Percentiles rank a stretch among this genome's conserved stretches.
These are phyloP conservation scores for Phortica magna DNA, from an alignment of 2,888 invertebrate species.

Conservation along the genomic window DNA sequence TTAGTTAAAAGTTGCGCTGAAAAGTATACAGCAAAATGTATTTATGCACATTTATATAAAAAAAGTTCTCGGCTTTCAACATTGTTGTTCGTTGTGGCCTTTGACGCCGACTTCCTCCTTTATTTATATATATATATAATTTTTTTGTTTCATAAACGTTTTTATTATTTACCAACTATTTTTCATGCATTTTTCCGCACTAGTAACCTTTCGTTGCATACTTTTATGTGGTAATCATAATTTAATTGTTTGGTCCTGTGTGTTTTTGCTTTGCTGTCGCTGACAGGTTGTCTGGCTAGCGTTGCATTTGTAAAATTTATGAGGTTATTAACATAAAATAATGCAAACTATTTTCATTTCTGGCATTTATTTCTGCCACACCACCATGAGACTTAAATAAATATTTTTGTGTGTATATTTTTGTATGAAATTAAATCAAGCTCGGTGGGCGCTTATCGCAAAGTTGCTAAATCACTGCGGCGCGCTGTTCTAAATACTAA, in stretches of 20 bases:
- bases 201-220: constrained; percentile 15
- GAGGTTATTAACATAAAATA: constrained; percentile 24
- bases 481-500: constrained; percentile 44
- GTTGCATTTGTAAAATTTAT: constrained; percentile 12
- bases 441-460: constrained; percentile 1
- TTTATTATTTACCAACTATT: not conserved
- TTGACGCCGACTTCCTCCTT: not conserved
- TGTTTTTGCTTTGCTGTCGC: not conserved
- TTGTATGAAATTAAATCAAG: constrained; percentile 58
- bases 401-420: constrained; percentile 23
- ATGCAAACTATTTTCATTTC: not conserved
- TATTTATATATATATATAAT: not conserved
- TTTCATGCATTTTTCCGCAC: constrained; percentile 8
- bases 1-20: constrained; percentile 12
- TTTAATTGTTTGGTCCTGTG: constrained; percentile 23
- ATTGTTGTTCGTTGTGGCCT: not conserved
- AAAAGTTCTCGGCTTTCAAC: not conserved
- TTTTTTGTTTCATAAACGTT: not conserved
- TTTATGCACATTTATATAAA: not conserved
- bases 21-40: constrained; percentile 1
- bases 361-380: not conserved
- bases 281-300: not conserved
- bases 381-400: constrained; percentile 2
- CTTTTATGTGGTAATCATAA: constrained; percentile 12
- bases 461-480: constrained; percentile 20